phyloP scores from a whole-genome alignment of 1,140 invertebrate genomes.

The Ladona fulva region DNA sequence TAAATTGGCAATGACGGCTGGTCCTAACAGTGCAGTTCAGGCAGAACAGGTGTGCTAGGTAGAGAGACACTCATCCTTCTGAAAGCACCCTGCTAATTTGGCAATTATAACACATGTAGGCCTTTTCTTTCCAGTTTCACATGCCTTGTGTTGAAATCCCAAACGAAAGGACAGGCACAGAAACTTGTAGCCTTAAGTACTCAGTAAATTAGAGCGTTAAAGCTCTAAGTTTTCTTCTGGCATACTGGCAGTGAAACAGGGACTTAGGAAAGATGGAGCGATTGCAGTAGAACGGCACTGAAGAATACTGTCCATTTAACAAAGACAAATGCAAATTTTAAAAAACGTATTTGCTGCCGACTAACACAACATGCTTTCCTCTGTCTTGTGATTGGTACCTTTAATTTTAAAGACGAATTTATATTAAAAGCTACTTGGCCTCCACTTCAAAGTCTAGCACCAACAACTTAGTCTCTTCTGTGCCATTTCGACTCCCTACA shows the following conservation, averaged over 20 bases:
- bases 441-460: conserved; percentile 95
- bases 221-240: background rate
- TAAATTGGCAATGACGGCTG: background rate
- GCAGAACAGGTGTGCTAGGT: background rate
- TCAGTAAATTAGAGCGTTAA: background rate
- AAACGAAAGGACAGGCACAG: background rate
- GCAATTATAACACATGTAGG: background rate
- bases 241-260: background rate
- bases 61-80: background rate
- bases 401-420: too few relatives aligned
- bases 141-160: background rate
- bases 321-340: background rate
- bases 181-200: background rate
- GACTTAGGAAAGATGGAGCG: background rate
- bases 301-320: background rate
- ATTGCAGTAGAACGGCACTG: background rate
- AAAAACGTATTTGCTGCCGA: background rate
- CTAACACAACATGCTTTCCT: background rate
- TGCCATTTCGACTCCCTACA: conserved; percentile 94
- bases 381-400: too few relatives aligned
- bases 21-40: background rate
- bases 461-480: conserved; percentile 96
- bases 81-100: background rate
- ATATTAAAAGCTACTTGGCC: conserved; percentile 14
- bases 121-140: background rate